A percentile compares a stretch with the other conserved stretches of the same genome.
These are phyloP conservation scores for Sylvia atricapilla DNA, from an alignment of 2,113 vertebrate species.

Conservation along the genomic window DNA sequence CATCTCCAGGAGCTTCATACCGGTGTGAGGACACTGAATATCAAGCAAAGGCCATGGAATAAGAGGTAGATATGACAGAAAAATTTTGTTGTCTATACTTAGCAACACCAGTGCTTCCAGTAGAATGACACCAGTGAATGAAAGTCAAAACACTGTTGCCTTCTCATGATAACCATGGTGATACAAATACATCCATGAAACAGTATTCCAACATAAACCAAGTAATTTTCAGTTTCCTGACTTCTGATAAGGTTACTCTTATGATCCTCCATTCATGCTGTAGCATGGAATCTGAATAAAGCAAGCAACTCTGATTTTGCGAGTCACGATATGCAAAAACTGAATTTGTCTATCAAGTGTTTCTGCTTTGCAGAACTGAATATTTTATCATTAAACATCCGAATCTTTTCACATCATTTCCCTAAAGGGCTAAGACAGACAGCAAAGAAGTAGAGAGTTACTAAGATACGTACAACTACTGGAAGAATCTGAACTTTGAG, in stretches of 20 bases:
- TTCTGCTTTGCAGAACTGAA: neutral
- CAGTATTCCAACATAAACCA: neutral
- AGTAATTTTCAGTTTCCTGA: neutral
- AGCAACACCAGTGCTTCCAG: neutral
- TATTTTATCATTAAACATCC: neutral
- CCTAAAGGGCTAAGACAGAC: constrained; percentile 31
- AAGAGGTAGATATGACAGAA: neutral
- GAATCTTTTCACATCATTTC: neutral
- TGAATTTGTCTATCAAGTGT: neutral
- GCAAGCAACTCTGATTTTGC: neutral
- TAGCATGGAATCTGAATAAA: neutral
- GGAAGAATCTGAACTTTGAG: constrained; percentile 95
- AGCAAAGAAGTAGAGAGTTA: constrained; percentile 38
- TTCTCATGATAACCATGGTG: neutral
- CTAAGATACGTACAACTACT: constrained; percentile 87
- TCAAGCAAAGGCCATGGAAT: constrained; percentile 28
- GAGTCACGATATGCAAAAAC: neutral
- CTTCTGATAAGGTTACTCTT: neutral
- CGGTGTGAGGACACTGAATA: constrained; percentile 88
- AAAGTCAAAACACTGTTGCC: neutral
- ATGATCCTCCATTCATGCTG: neutral
- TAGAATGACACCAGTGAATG: neutral
- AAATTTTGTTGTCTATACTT: neutral
- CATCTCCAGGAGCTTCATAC: constrained; percentile 86
- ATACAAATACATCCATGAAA: neutral